These are phyloP conservation scores for Regulus satrapa DNA, from an alignment of 2,113 vertebrate species.

Conservation along the genomic window DNA sequence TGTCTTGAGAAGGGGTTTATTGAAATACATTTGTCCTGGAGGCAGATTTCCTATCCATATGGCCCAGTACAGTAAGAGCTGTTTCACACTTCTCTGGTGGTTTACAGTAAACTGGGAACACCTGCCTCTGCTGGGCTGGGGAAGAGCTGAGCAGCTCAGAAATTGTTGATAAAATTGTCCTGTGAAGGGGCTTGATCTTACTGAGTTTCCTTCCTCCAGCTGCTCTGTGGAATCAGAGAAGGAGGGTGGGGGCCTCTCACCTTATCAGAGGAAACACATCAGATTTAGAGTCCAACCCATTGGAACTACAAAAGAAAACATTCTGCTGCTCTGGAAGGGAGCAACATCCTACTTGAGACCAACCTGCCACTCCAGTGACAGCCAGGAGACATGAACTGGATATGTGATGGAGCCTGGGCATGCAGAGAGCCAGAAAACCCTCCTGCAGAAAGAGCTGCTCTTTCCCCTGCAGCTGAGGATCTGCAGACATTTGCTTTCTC, in stretches of 20 bases:
- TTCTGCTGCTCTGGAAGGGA: neutral
- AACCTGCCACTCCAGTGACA: neutral
- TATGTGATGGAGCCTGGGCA: neutral
- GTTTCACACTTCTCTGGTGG: neutral
- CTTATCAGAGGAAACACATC: conserved; percentile 10
- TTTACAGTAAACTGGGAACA: conserved; percentile 42
- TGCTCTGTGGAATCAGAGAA: neutral
- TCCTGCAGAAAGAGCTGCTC: neutral
- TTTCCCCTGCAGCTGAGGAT: neutral
- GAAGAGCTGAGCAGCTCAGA: conserved; percentile 12
- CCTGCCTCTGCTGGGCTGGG: conserved; percentile 14
- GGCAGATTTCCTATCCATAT: conserved; percentile 14
- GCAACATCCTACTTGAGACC: neutral
- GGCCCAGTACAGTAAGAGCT: neutral
- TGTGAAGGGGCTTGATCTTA: neutral
- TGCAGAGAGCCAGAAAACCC: neutral
- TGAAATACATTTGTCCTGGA: conserved; percentile 28
- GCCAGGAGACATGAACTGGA: neutral
- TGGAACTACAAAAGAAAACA: neutral
- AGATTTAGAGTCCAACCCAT: neutral
- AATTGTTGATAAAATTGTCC: conserved; percentile 51
- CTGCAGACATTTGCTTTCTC: neutral
- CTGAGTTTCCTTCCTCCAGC: neutral
- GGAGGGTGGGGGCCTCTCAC: neutral
- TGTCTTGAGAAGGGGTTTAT: neutral